Base-by-base conservation (phyloP, 1,140 invertebrate genomes). In the Papilio xuthus region DNA sequence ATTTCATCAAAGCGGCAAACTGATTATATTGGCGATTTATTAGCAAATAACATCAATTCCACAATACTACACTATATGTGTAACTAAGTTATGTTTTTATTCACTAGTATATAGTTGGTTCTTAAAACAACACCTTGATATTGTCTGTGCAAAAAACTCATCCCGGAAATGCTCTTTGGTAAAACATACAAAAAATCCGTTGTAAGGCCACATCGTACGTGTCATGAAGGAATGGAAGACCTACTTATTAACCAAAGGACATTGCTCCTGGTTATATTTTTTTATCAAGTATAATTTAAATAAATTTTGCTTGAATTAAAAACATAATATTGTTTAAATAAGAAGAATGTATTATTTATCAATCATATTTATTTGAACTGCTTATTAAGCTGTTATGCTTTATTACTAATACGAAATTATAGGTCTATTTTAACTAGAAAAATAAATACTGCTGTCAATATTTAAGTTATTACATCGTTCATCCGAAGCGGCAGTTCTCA, bases 401-500 rank as follows among this genome's bases (percentile, higher is more conserved):
- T 18, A n/a, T 15, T 50, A 20, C 18, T 53, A 53, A 20, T 53
- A 6, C 2, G 32, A 37, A 37, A 37, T 37, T 37, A 37, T 37
- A 37, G 9, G 23, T 60, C 20, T 28, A 10, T 20, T 70, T 70
- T 70, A 32, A 9, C 15, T 70, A 28, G 12, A 32, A 70, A 42
- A 41, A 70, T n/a, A 41, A 41, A 70, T 71, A 71, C 32, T 71
- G 9, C n/a, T 70, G 37, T 41, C 23, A 18, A 70, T 70, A 37
- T 41, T n/a, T 42, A 42, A 32, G 9, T 53, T 75, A 56, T 56
- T 56, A 75, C 28, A 60, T 37, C 26, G 18, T 20, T 32, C 47
- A 60, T 56, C 47, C 73, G 23, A 47, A 37, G 20, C 75, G 78
- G 47, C 77, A 73, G 79, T 79, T 79, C 73, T 56, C 73, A 28